Evolutionary conservation across 2,113 vertebrate genomes (phyloP).

Genomic region (Mormyrus iriodes): DNA sequence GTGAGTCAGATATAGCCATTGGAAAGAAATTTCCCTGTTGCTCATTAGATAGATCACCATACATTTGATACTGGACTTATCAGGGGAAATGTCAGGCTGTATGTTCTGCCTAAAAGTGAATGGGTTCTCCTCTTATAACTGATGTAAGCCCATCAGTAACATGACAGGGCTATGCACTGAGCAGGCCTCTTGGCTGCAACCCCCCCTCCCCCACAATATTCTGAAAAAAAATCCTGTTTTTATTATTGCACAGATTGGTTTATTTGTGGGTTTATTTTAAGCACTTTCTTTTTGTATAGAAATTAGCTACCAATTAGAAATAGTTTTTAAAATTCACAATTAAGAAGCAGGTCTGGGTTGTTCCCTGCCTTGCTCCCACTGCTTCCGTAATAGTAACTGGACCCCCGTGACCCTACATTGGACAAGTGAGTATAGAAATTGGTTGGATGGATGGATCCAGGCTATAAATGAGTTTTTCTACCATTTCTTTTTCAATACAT

Average conservation of each 20-base stretch:
- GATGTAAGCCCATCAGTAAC: background rate
- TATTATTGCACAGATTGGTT: background rate
- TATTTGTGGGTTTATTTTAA: background rate
- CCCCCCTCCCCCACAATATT: background rate
- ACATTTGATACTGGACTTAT: constrained; percentile 1
- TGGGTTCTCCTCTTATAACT: background rate
- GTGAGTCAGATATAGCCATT: background rate
- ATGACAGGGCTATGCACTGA: background rate
- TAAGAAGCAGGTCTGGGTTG: too few species aligned
- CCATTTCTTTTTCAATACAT: background rate
- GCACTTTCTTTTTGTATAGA: background rate
- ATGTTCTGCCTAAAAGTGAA: background rate
- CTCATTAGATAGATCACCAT: background rate
- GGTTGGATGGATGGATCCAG: background rate
- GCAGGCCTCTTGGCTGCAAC: background rate
- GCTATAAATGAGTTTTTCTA: background rate
- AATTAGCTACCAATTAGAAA: background rate
- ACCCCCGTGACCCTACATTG: background rate
- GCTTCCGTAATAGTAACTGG: background rate
- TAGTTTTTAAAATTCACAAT: background rate
- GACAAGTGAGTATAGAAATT: background rate
- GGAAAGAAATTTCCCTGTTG: background rate
- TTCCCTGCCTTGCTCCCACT: background rate
- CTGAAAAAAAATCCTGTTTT: background rate
- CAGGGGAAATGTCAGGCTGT: background rate